Evolutionary conservation across 2,113 vertebrate species (phyloP).

Genomic region (Martes martes): DNA sequence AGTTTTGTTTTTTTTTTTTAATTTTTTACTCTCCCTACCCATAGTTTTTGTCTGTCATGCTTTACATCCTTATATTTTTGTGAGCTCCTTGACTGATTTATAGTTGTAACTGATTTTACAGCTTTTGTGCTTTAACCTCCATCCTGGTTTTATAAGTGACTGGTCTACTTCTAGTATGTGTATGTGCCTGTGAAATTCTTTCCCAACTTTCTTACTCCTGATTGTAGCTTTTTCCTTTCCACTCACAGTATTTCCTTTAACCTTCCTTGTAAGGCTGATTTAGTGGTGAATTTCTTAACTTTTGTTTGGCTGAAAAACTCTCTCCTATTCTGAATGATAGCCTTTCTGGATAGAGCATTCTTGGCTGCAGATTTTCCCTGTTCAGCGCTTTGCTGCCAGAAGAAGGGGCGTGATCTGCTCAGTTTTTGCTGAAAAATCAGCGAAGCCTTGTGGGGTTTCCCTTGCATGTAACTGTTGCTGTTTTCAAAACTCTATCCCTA

Average conservation of each 20-base stretch:
- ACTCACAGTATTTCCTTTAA: neutral
- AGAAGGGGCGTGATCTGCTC: neutral
- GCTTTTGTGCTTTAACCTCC: neutral
- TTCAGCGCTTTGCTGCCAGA: neutral
- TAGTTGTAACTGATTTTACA: neutral
- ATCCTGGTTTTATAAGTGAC: neutral
- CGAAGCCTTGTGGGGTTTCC: neutral
- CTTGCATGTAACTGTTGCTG: neutral
- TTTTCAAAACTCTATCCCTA: neutral
- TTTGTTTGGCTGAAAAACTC: neutral
- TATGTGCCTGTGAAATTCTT: neutral
- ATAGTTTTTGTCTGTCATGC: neutral
- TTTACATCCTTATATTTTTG: neutral
- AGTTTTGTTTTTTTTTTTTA: neutral
- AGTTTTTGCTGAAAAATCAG: neutral
- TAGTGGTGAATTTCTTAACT: neutral
- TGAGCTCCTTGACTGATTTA: neutral
- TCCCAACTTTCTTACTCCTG: neutral
- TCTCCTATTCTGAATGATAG: neutral
- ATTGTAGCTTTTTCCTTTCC: neutral
- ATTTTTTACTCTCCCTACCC: neutral
- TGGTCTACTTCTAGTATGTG: neutral
- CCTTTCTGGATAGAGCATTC: neutral
- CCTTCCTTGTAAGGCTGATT: neutral
- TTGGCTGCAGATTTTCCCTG: neutral